phyloP scores from a whole-genome alignment of 2,113 vertebrate genomes.

The Fulmarus glacialis region DNA sequence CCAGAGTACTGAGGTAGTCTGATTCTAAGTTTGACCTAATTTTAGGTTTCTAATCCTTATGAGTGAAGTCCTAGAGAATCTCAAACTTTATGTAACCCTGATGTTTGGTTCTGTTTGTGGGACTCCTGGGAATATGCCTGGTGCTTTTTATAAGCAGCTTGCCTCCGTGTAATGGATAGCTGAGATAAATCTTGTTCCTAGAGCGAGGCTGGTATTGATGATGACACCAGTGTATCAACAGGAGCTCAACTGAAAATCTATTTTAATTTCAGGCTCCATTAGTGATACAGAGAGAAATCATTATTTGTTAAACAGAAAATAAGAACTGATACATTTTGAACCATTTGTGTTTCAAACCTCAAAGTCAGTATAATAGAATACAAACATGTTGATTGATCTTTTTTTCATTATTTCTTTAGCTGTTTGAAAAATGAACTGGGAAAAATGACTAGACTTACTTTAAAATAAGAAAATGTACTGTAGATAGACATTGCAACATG shows the following conservation, averaged over 20 bases:
- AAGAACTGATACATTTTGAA: background rate
- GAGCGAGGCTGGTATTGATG: background rate
- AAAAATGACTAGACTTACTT: background rate
- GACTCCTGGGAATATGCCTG: background rate
- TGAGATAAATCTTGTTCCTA: slow-evolving; percentile 13
- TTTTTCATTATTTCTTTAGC: background rate
- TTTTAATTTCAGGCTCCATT: slow-evolving; percentile 63
- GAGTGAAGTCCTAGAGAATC: background rate
- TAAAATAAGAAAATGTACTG: background rate
- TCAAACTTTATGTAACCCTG: background rate
- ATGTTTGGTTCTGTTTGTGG: background rate
- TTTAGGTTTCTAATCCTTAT: background rate
- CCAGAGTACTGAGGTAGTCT: background rate
- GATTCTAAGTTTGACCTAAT: background rate
- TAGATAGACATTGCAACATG: background rate
- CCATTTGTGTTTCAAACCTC: background rate
- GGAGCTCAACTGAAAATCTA: slow-evolving; percentile 51
- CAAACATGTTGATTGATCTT: background rate
- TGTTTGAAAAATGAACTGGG: background rate
- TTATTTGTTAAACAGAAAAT: slow-evolving; percentile 53
- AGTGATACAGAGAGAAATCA: slow-evolving; percentile 34
- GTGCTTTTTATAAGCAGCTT: background rate
- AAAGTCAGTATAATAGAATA: background rate
- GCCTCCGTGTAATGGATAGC: background rate
- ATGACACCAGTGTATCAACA: background rate